These are phyloP conservation scores for Eupithecia centaureata DNA, from an alignment of 2,888 invertebrate species.

Conservation along the genomic window DNA sequence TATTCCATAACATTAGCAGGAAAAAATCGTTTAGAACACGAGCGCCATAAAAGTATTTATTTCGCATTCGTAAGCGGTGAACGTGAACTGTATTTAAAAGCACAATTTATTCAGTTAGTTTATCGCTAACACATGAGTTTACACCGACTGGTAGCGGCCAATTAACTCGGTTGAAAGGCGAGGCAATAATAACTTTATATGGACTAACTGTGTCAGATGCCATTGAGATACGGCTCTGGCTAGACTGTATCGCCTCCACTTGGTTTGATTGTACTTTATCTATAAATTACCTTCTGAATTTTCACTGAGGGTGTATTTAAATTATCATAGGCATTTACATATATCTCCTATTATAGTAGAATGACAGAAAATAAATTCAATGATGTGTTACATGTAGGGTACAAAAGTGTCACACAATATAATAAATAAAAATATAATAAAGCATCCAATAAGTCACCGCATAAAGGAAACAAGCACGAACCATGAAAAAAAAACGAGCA, in stretches of 20 bases:
- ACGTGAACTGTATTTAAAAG: slow-evolving; percentile 67
- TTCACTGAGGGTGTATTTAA: slow-evolving; percentile 52
- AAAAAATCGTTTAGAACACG: slow-evolving; percentile 71
- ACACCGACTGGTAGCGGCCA: slow-evolving; percentile 73
- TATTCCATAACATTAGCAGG: slow-evolving; percentile 64
- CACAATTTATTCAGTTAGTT: slow-evolving; percentile 72
- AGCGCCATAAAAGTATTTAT: slow-evolving; percentile 63
- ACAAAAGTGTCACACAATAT: neutral
- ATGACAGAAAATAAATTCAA: neutral
- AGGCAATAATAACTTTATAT: slow-evolving; percentile 77
- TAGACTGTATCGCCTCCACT: slow-evolving; percentile 62
- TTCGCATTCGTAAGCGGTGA: slow-evolving; percentile 63
- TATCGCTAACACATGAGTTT: slow-evolving; percentile 72
- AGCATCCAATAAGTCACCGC: slow-evolving; percentile 27
- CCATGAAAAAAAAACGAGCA: slow-evolving; percentile 49
- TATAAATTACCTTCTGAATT: slow-evolving; percentile 64
- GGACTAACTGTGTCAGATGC: slow-evolving; percentile 77
- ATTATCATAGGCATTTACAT: neutral
- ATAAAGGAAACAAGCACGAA: slow-evolving; percentile 14
- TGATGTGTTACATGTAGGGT: neutral
- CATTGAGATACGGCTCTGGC: slow-evolving; percentile 66
- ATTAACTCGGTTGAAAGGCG: slow-evolving; percentile 75
- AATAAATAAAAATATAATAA: slow-evolving; percentile 18
- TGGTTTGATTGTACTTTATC: slow-evolving; percentile 56
- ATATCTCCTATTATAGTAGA: neutral